A percentile compares a stretch with the other conserved stretches of the same genome.
phyloP scores from a whole-genome alignment of 2,888 invertebrate genomes.

The Pollenia labialis region DNA sequence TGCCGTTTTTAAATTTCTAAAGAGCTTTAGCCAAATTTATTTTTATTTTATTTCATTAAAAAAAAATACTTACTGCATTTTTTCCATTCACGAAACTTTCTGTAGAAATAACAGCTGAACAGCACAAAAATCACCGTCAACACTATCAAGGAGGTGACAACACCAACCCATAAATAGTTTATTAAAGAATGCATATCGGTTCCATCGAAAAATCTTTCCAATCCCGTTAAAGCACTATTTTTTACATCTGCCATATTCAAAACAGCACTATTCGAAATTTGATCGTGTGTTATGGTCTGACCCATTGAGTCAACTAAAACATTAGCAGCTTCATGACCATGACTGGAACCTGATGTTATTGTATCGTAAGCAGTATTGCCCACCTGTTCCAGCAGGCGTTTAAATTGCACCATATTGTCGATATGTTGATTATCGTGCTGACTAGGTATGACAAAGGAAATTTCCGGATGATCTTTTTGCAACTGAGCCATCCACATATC shows the following conservation, averaged over 20 bases:
- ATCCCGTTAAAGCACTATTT: constrained; percentile 64
- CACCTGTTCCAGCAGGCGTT: constrained; percentile 80
- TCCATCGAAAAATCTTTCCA: constrained; percentile 80
- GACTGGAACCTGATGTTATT: constrained; percentile 34
- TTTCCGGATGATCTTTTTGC: constrained; percentile 81
- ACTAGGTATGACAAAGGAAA: constrained; percentile 83
- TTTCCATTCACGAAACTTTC: constrained; percentile 84
- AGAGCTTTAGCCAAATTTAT: not conserved
- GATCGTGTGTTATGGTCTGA: constrained; percentile 81
- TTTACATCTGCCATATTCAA: constrained; percentile 80
- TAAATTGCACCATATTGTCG: constrained; percentile 82
- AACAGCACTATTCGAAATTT: constrained; percentile 82
- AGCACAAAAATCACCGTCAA: constrained; percentile 82
- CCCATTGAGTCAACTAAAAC: constrained; percentile 74
- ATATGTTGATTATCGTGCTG: constrained; percentile 83
- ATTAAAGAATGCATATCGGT: constrained; percentile 83
- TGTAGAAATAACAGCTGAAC: constrained; percentile 83
- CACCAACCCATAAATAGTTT: constrained; percentile 84
- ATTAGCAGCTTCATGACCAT: constrained; percentile 33
- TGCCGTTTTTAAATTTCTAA: too few relatives aligned
- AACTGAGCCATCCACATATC: constrained; percentile 77
- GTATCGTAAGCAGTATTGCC: constrained; percentile 77
- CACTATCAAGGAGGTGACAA: constrained; percentile 82
- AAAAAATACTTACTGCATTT: constrained; percentile 83
- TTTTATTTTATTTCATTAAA: not conserved